Evolutionary conservation across 2,888 invertebrate species (phyloP).

Genomic region (Synergus gifuensis): DNA sequence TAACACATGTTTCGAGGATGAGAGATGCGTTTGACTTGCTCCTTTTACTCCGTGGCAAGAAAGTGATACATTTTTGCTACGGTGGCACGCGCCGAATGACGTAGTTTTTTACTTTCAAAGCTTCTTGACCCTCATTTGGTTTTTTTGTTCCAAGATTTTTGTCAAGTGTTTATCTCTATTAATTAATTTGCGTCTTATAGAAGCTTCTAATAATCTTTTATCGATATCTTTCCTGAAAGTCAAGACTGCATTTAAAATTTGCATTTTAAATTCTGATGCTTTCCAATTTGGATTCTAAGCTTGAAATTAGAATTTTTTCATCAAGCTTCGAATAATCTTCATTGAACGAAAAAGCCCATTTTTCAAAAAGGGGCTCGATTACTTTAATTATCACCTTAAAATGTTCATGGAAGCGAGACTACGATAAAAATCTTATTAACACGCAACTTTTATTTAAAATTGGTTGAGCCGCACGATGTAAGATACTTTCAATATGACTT

Average conservation of each 20-base stretch:
- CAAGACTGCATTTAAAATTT: too few relatives aligned
- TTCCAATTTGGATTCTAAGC: too few relatives aligned
- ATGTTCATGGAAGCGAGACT: neutral
- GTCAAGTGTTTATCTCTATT: neutral
- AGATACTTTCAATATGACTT: neutral
- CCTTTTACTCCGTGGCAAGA: constrained; percentile 33
- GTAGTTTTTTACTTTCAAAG: neutral
- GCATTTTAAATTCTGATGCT: too few relatives aligned
- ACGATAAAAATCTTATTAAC: neutral
- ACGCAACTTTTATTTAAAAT: neutral
- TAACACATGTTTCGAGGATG: constrained; percentile 37
- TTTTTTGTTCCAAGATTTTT: neutral
- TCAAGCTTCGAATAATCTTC: neutral
- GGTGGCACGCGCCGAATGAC: constrained; percentile 38
- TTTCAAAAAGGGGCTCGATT: neutral
- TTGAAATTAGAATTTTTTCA: too few relatives aligned
- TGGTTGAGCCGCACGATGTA: neutral
- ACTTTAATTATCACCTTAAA: too few relatives aligned
- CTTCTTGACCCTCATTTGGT: neutral
- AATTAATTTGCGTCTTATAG: too few relatives aligned
- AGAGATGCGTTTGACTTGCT: constrained; percentile 30
- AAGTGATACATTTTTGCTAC: constrained; percentile 39
- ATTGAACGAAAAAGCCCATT: neutral
- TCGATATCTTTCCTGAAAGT: too few relatives aligned
- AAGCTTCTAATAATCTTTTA: too few relatives aligned